phyloP scores from a whole-genome alignment of 2,113 vertebrate species.

The Sebastes fasciatus region DNA sequence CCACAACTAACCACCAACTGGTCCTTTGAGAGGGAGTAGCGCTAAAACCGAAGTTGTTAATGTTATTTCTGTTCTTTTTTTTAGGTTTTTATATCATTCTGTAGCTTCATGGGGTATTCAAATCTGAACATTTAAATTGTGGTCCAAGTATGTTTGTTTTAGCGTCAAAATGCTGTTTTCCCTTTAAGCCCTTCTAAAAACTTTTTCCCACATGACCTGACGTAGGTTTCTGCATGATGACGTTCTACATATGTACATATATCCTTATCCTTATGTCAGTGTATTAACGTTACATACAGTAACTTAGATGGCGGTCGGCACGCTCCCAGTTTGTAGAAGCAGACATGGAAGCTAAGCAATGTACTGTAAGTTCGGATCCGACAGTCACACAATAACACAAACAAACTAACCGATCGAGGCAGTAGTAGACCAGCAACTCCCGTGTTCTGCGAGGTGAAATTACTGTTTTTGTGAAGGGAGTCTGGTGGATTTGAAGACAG shows the following conservation, averaged over 20 bases:
- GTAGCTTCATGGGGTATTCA: not conserved
- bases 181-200: not conserved
- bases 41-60: not conserved
- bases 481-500: too few relatives aligned
- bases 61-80: not conserved
- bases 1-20: not conserved
- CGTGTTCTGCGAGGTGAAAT: too few relatives aligned
- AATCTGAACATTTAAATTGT: not conserved
- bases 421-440: not conserved
- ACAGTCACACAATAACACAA: too few relatives aligned
- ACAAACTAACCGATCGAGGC: not conserved
- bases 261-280: not conserved
- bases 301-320: not conserved
- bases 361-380: too few relatives aligned
- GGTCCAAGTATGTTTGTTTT: not conserved
- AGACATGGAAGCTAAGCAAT: not conserved
- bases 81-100: not conserved
- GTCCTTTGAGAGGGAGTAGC: not conserved
- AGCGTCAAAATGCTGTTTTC: not conserved
- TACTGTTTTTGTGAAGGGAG: too few relatives aligned
- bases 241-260: not conserved
- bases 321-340: not conserved
- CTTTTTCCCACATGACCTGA: not conserved
- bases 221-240: not conserved
- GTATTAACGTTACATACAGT: not conserved